Base-by-base conservation (phyloP, 2,113 vertebrate species). In the Psilopsiagon aurifrons region DNA sequence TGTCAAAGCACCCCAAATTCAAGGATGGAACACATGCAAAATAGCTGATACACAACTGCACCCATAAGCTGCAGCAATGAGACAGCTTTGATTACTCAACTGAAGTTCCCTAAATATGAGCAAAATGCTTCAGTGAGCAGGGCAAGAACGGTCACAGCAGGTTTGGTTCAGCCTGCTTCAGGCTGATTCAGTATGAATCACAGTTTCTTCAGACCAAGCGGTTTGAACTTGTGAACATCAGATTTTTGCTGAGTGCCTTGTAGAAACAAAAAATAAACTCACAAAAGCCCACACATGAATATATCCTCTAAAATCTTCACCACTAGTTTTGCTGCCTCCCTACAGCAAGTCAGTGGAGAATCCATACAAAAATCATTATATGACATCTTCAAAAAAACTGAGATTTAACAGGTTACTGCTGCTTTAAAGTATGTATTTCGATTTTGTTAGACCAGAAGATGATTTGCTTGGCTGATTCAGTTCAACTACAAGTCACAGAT, bases 161-260 rank as follows among this genome's bases (percentile, higher is more conserved):
- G 59, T 79, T 55, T 46, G 49, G 76, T 75, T 64, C 73, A 55
- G 81, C 43, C 46, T 3, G 3, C 8, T 69, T 57, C 16, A 2
- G 3, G 64, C 39, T 71, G 35, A 94, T 39, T 92, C 69, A 86
- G 17, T 20, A 64, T 67, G 80, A 95, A 88, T 88, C 86, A 91
- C 46, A 63, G n/a, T 88, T 88, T 83, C 63, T 86, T 91, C 64
- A 74, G 51, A 86, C 15, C 44, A 74, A 77, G 64, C n/a, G 51
- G 43, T 55, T 4, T 33, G 35, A 84, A 44, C 41, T 49, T 60
- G 51, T n/a, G 64, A 71, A 35, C 43, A 25, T 0, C 0, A 0
- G 19, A 35, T 70, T 92, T 94, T 59, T 86, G 77, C 66, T 52
- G 52, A 92, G 41, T 23, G 13, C 55, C 22, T 35, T 35, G 13